phyloP scores from a whole-genome alignment of 2,113 vertebrate species.

The Stigmatopora nigra region DNA sequence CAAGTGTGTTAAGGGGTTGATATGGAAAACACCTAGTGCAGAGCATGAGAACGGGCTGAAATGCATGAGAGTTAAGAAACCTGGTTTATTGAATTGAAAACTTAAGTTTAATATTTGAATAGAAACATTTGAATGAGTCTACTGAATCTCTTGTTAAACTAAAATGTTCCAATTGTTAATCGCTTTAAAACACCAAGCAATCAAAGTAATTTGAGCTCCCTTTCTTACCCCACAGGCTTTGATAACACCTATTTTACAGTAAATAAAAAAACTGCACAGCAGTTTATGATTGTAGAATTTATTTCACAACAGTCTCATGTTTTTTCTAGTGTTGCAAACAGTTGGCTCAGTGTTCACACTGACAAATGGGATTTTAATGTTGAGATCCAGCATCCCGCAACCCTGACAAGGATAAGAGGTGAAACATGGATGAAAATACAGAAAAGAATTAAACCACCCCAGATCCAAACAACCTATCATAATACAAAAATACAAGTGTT shows the following conservation, averaged over 20 bases:
- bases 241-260: background rate
- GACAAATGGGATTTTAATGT: background rate
- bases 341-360: background rate
- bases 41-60: no score
- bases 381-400: background rate
- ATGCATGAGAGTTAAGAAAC: no score
- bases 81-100: no score
- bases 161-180: no score
- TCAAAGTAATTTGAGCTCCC: no score
- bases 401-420: background rate
- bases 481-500: constrained; percentile 13
- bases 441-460: constrained; percentile 14
- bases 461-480: background rate
- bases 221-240: background rate
- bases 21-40: no score
- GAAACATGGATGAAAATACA: constrained; percentile 25
- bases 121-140: no score
- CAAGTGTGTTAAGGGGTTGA: no score
- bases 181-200: no score
- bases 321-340: constrained; percentile 17
- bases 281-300: constrained; percentile 20
- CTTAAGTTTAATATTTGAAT: no score
- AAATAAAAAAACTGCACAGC: background rate
- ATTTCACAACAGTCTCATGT: constrained; percentile 25
- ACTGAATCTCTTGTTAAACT: no score